phyloP scores from a whole-genome alignment of 2,113 vertebrate genomes.

The Rhagologus leucostigma region DNA sequence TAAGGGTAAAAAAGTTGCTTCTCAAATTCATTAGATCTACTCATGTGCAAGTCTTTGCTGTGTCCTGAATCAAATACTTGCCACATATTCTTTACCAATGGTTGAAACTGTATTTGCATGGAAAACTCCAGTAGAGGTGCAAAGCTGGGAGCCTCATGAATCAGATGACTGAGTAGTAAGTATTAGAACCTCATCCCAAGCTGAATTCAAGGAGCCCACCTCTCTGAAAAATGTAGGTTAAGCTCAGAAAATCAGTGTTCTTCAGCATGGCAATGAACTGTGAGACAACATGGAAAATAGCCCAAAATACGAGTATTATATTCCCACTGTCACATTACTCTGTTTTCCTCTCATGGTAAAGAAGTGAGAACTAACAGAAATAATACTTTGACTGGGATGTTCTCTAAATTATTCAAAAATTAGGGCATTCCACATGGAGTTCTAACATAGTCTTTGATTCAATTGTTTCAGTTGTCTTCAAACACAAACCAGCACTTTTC shows the following conservation, averaged over 20 bases:
- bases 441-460: not conserved
- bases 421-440: not conserved
- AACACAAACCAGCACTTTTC: not conserved
- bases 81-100: not conserved
- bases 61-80: not conserved
- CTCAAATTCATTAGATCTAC: not conserved
- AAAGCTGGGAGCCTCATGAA: not conserved
- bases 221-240: not conserved
- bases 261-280: not conserved
- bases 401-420: not conserved
- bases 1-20: not conserved
- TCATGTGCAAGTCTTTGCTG: not conserved
- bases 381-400: not conserved
- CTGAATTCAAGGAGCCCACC: not conserved
- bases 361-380: not conserved
- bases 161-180: not conserved
- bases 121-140: not conserved
- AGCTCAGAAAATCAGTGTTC: not conserved
- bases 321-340: not conserved
- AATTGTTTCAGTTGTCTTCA: not conserved
- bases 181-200: not conserved
- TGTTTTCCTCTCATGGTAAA: not conserved
- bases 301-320: not conserved
- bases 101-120: not conserved
- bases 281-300: not conserved